phyloP scores from a whole-genome alignment of 2,888 invertebrate genomes.

The Caenorhabditis auriculariae region DNA sequence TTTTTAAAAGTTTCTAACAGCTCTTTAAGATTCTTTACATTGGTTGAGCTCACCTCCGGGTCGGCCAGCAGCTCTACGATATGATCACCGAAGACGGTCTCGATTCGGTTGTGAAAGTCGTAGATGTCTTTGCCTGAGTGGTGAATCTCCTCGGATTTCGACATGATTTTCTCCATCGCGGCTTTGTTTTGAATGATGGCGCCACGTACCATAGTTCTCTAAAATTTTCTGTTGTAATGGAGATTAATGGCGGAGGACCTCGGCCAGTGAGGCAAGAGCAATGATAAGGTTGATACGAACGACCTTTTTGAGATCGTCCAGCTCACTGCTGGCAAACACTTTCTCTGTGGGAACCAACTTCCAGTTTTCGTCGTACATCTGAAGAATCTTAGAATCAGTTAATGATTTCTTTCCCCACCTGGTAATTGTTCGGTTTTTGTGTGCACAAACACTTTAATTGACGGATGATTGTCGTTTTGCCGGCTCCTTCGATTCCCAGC shows the following conservation, averaged over 20 bases:
- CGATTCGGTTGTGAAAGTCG: conserved; percentile 25
- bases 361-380: conserved; percentile 33
- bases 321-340: conserved; percentile 23
- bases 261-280: conserved; percentile 10
- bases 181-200: background rate
- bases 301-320: conserved; percentile 26
- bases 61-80: conserved; percentile 21
- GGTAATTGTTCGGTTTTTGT: conserved; percentile 46
- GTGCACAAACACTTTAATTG: conserved; percentile 53
- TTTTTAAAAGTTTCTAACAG: too few relatives aligned
- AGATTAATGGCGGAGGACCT: background rate
- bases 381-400: background rate
- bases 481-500: conserved; percentile 58
- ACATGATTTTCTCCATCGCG: conserved; percentile 11
- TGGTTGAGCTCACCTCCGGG: conserved; percentile 11
- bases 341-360: conserved; percentile 19
- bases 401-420: conserved; percentile 15
- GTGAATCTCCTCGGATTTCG: conserved; percentile 13
- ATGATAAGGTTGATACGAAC: conserved; percentile 26
- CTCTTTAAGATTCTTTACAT: too few relatives aligned
- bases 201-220: background rate
- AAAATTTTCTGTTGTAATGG: background rate
- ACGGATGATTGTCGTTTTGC: conserved; percentile 59
- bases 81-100: conserved; percentile 11
- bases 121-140: conserved; percentile 25